Base-by-base conservation (phyloP, 2,797 vertebrate genomes). In the Crypturellus tataupa region DNA sequence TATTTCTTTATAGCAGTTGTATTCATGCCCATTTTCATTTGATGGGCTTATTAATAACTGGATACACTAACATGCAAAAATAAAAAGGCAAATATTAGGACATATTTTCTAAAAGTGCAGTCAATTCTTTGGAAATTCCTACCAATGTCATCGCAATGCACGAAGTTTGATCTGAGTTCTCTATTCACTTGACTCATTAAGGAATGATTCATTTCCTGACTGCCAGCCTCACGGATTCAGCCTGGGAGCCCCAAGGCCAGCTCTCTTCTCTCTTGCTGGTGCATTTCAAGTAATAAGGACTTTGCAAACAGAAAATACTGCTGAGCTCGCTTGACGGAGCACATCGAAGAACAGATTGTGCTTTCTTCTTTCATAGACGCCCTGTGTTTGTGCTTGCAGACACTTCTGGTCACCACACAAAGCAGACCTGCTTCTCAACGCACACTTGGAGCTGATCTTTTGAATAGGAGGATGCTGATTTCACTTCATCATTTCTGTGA, bases 401-500 rank as follows among this genome's bases (percentile, higher is more conserved):
- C 0, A 0, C 49, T 80, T 72, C 76, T 33, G 51, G 69, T 78
- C 55, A 40, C 49, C 31, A 6, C 7, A 65, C 10, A 82, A 85
- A 78, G 40, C 33, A 62, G 59, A 90, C 89, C 83, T 85, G 20
- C 65, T 90, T 71, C 71, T 83, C 33, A 85, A 68, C 18, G 31
- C n/a, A 56, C 17, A 37, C 25, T 53, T 39, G 68, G 47, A 80
- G 53, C 39, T 81, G 37, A 71, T 56, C 64, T 65, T 19, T 47
- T 85, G 71, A 92, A 75, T 29, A 87, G 13, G 17, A 84, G 10
- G 1, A 29, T 77, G 46, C 31, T 93, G 76, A 40, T 85, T 93
- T 93, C 67, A 82, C 64, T 87, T 83, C 68, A 68, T 20, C 18
- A 19, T 72, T 90, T 90, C 35, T 80, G 37, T 53, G 62, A 75